These are phyloP conservation scores for Dasypus novemcinctus DNA, from an alignment of 2,113 vertebrate species.

Conservation along the genomic window DNA sequence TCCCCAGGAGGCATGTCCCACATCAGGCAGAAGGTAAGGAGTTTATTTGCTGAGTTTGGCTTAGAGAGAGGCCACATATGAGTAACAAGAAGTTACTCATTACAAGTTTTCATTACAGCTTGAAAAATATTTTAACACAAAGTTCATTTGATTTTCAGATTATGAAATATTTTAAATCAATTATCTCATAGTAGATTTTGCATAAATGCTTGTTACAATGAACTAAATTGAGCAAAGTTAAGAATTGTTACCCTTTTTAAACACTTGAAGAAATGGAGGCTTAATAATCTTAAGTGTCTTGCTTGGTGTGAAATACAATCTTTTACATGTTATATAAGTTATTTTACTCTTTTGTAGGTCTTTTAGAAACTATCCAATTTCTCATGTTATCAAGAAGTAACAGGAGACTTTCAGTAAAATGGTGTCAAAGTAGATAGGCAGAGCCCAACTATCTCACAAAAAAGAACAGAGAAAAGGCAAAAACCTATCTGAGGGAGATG, in stretches of 20 bases:
- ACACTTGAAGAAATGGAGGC: background rate
- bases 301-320: background rate
- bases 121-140: background rate
- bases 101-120: background rate
- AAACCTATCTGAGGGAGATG: too few species aligned
- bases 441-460: too few species aligned
- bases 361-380: conserved; percentile 25
- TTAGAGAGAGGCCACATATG: too few species aligned
- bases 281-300: background rate
- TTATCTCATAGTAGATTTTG: background rate
- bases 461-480: too few species aligned
- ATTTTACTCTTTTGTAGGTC: background rate
- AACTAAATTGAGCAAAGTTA: background rate
- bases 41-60: too few species aligned
- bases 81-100: too few species aligned
- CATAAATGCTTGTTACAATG: background rate
- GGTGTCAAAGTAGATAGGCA: too few species aligned
- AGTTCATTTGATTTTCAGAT: background rate
- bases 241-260: conserved; percentile 8
- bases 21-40: too few species aligned
- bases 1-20: too few species aligned
- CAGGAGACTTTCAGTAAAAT: background rate
- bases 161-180: conserved; percentile 21
- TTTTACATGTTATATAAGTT: background rate
- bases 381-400: background rate